These are phyloP conservation scores for Jaculus jaculus DNA, from an alignment of 2,113 vertebrate genomes.

Conservation along the genomic window DNA sequence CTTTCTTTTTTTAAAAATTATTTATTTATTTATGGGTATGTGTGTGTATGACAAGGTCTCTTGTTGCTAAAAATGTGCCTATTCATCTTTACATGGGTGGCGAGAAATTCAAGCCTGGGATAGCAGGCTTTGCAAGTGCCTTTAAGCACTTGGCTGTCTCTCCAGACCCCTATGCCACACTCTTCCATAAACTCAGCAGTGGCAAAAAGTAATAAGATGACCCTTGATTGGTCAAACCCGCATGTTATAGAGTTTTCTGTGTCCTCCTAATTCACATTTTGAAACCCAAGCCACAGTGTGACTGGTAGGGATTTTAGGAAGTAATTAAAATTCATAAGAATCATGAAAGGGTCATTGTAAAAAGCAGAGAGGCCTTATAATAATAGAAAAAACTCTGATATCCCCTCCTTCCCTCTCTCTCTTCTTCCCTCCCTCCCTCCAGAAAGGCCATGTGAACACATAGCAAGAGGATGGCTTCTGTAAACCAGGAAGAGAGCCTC, in stretches of 20 bases:
- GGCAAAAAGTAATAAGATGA: neutral
- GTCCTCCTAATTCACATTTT: neutral
- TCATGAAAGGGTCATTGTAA: neutral
- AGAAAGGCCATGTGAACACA: neutral
- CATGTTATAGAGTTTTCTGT: neutral
- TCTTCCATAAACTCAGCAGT: neutral
- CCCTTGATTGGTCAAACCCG: neutral
- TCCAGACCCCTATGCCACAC: too few relatives aligned
- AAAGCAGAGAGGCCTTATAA: neutral
- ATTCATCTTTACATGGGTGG: too few relatives aligned
- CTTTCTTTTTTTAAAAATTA: neutral
- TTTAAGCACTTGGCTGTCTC: too few relatives aligned
- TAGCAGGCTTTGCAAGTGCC: too few relatives aligned
- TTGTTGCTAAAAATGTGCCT: too few relatives aligned
- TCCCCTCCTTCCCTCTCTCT: neutral
- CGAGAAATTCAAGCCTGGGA: too few relatives aligned
- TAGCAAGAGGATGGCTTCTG: too few relatives aligned
- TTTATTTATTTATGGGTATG: too few relatives aligned
- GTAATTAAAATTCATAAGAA: neutral
- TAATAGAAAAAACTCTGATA: neutral
- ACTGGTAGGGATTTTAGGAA: neutral
- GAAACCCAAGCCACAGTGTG: neutral
- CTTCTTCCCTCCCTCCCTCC: neutral
- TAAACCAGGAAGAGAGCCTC: neutral
- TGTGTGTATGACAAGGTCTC: too few relatives aligned